Evolutionary conservation across 2,888 invertebrate genomes (phyloP).

Genomic region (Caenorhabditis sp.): DNA sequence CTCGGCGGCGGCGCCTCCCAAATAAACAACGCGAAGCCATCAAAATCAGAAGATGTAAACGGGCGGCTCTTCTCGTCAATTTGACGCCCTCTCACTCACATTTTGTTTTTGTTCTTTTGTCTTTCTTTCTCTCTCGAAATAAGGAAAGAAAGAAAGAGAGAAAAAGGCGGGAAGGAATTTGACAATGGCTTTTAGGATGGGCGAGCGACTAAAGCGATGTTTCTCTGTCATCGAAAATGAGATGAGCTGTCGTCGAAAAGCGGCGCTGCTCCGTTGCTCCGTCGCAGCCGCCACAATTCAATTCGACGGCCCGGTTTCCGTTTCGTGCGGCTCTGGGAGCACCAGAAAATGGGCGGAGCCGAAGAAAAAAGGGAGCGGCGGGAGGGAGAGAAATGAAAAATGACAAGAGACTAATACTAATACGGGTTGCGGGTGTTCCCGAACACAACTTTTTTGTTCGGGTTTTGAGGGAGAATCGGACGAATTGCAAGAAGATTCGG

Average conservation of each 20-base stretch:
- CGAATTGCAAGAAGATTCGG: slow-evolving; percentile 2
- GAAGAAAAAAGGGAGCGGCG: background rate
- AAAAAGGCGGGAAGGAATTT: too few species aligned
- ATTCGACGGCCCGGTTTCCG: slow-evolving; percentile 48
- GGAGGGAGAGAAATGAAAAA: slow-evolving; percentile 38
- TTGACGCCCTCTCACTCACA: slow-evolving; percentile 6
- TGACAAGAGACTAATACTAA: slow-evolving; percentile 35
- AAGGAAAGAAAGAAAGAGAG: too few species aligned
- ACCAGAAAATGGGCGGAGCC: slow-evolving; percentile 21
- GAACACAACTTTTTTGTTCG: slow-evolving; percentile 6
- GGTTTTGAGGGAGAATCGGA: slow-evolving; percentile 4
- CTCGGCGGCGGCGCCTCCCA: too few species aligned
- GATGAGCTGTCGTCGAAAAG: slow-evolving; percentile 49
- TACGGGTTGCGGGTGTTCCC: slow-evolving; percentile 23
- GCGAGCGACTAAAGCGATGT: too few species aligned
- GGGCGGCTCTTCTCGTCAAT: slow-evolving; percentile 13
- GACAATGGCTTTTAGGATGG: too few species aligned
- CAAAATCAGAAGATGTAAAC: slow-evolving; percentile 10
- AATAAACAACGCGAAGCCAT: slow-evolving; percentile 24
- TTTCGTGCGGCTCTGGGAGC: slow-evolving; percentile 19
- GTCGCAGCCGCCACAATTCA: slow-evolving; percentile 23
- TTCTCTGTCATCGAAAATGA: slow-evolving; percentile 53
- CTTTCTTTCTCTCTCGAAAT: too few species aligned
- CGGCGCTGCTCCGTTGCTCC: background rate
- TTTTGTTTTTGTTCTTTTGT: slow-evolving; percentile 22